Conservation (phyloP, 2,888 invertebrate genomes). For the Lordiphosa andalusiaca region DNA sequence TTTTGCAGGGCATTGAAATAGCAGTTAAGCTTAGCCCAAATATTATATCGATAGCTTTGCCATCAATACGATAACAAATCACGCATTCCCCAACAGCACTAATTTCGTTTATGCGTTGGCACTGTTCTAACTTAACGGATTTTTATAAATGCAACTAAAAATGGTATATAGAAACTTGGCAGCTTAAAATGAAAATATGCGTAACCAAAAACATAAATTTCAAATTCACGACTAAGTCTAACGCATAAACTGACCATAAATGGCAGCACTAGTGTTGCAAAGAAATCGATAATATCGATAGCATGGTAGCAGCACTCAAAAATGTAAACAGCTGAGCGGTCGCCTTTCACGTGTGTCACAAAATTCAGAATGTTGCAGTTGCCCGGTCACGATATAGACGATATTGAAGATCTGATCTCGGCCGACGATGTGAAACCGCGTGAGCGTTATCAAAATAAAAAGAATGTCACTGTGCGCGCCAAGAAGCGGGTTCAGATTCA, state of each 20-base stretch:
- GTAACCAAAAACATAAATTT: too few relatives aligned
- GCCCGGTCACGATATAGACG: conserved; percentile 82
- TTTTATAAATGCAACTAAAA: too few relatives aligned
- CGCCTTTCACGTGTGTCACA: conserved; percentile 46
- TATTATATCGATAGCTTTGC: background rate
- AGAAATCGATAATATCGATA: too few relatives aligned
- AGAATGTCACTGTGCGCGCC: conserved; percentile 85
- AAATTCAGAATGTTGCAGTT: conserved; percentile 19
- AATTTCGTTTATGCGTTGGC: too few relatives aligned
- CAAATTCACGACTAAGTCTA: too few relatives aligned
- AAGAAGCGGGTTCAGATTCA: conserved; percentile 80
- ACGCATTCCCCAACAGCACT: conserved; percentile 21
- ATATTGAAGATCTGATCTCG: conserved; percentile 92
- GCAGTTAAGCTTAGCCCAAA: background rate
- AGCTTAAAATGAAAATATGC: too few relatives aligned
- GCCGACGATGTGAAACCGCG: conserved; percentile 90
- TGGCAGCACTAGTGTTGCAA: too few relatives aligned
- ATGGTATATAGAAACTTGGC: too few relatives aligned
- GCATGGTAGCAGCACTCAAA: background rate
- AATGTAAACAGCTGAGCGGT: conserved; percentile 48
- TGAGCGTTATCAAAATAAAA: conserved; percentile 87
- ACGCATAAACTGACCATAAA: conserved; percentile 1
- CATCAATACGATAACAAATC: background rate
- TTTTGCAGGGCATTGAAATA: background rate
- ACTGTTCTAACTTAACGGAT: too few relatives aligned